Evolutionary conservation across 2,888 invertebrate genomes (phyloP).

Genomic region (Dicyrtomina minuta): DNA sequence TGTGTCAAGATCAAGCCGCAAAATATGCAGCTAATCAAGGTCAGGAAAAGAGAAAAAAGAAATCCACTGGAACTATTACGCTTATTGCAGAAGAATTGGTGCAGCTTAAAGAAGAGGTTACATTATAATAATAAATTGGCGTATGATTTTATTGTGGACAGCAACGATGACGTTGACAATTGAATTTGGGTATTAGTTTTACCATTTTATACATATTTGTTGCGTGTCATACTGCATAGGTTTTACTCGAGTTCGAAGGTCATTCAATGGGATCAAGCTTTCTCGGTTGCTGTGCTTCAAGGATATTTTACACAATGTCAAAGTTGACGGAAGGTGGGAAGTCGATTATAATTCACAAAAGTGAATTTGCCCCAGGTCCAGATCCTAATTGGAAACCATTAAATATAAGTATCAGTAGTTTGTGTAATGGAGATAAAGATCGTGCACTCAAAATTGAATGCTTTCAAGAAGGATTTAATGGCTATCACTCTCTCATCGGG

Average conservation of each 20-base stretch:
- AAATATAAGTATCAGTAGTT: constrained; percentile 57
- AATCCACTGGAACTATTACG: constrained; percentile 46
- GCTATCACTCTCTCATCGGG: constrained; percentile 53
- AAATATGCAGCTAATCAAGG: constrained; percentile 31
- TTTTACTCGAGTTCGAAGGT: constrained; percentile 2
- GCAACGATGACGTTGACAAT: too few species aligned
- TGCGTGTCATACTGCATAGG: too few species aligned
- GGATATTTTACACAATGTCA: constrained; percentile 53
- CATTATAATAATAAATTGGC: too few species aligned
- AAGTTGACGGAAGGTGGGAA: constrained; percentile 57
- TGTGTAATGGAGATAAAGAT: constrained; percentile 60
- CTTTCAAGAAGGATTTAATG: constrained; percentile 56
- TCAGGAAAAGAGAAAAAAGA: constrained; percentile 39
- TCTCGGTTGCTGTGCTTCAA: constrained; percentile 54
- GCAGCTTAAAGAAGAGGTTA: constrained; percentile 52
- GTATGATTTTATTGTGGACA: too few species aligned
- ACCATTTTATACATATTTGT: too few species aligned
- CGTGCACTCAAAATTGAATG: constrained; percentile 59
- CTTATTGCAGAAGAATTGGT: constrained; percentile 51
- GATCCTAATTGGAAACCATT: constrained; percentile 62
- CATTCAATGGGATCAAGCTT: constrained; percentile 25
- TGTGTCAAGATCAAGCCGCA: constrained; percentile 43
- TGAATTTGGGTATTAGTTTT: too few species aligned
- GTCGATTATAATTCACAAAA: constrained; percentile 61
- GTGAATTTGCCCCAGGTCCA: constrained; percentile 58